Evolutionary conservation across 2,888 invertebrate species (phyloP).

Genomic region (Amiota communis): DNA sequence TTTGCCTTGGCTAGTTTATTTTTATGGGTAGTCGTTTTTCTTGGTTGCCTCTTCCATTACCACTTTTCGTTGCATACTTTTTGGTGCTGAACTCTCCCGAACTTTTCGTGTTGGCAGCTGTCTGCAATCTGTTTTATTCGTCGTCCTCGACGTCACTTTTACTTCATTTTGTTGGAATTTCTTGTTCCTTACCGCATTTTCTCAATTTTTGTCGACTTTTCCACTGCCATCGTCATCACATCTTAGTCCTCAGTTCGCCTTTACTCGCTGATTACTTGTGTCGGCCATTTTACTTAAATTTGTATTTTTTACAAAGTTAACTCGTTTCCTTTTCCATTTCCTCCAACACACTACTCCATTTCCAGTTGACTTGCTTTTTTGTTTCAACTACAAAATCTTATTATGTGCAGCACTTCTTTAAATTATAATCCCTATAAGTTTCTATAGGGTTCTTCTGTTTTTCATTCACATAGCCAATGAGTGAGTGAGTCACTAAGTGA

Average conservation of each 20-base stretch:
- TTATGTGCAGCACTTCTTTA: conserved; percentile 16
- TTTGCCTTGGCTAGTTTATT: conserved; percentile 23
- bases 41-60: not conserved
- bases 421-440: conserved; percentile 21
- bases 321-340: conserved; percentile 15
- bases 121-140: conserved; percentile 19
- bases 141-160: conserved; percentile 10
- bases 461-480: too few relatives aligned
- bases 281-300: conserved; percentile 26
- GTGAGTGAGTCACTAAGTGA: conserved; percentile 34
- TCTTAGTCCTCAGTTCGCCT: conserved; percentile 3
- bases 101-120: conserved; percentile 26
- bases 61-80: conserved; percentile 13
- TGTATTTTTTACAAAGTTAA: conserved; percentile 28
- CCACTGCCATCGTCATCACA: not conserved
- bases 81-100: conserved; percentile 20
- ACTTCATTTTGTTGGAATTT: conserved; percentile 24
- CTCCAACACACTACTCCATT: not conserved
- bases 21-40: not conserved
- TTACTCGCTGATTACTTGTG: conserved; percentile 22
- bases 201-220: not conserved
- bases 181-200: not conserved
- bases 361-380: conserved; percentile 2
- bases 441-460: conserved; percentile 12
- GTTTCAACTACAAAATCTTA: conserved; percentile 13